Conservation (phyloP, 2,113 vertebrate species). For the Taxidea taxus region DNA sequence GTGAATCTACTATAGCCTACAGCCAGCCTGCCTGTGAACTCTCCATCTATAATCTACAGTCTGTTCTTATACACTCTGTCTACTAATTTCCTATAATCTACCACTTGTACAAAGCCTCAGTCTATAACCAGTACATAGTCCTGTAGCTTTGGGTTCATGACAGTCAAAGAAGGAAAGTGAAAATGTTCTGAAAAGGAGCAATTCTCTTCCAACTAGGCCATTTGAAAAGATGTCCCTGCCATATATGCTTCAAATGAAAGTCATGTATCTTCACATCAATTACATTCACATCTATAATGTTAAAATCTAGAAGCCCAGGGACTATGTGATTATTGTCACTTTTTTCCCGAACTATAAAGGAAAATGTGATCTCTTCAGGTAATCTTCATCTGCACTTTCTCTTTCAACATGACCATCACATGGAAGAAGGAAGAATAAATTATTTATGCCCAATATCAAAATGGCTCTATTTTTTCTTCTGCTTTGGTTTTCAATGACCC, state of each 20-base stretch:
- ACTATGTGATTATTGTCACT: not conserved
- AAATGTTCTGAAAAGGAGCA: not conserved
- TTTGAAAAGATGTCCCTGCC: not conserved
- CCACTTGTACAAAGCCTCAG: not conserved
- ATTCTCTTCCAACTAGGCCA: not conserved
- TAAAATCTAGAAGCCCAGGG: not conserved
- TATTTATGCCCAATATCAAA: not conserved
- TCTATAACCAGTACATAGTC: not conserved
- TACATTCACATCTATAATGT: not conserved
- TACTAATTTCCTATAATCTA: not conserved
- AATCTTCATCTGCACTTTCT: not conserved
- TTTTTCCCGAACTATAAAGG: not conserved
- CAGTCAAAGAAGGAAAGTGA: not conserved
- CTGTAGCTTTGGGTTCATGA: not conserved
- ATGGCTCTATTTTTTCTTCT: slow-evolving; percentile 27
- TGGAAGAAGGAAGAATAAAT: not conserved
- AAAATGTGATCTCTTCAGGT: not conserved
- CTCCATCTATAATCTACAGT: not conserved
- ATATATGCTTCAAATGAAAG: not conserved
- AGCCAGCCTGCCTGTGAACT: not conserved
- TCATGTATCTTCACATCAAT: not conserved
- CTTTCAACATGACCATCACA: not conserved
- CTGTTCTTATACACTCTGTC: not conserved
- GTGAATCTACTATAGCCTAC: not conserved
- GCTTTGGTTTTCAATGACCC: not conserved